Evolutionary conservation across 2,113 vertebrate genomes (phyloP), one percentile per base, ranked within the genome.

Genomic region (Paratilapia polleni): DNA sequence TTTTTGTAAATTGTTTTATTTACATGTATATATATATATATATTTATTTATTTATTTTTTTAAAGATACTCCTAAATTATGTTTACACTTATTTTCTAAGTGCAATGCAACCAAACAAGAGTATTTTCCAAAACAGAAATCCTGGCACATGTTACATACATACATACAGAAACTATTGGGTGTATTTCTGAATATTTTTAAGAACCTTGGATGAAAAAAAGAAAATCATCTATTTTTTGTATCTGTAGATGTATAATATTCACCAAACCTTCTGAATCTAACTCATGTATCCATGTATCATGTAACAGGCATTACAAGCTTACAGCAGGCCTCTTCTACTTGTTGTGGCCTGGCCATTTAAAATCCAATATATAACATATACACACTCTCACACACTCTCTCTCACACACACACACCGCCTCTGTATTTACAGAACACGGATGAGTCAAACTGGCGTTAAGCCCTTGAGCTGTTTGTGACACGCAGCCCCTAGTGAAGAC

Each of bases 361-460:
- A 84, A 88, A 81, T 82, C 19, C 54, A 64, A 49, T 64, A 84
- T 80, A 61, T 59, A 85, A 64, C 61, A 81, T 19, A 73, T 10
- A 31, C 43, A 73, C 15, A 60, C 11, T 1, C 58, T 75, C 77
- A 43, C 57, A 66, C 80, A 77, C 59, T 73, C 52, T 41, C 63
- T 22, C 63, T 24, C 60, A 79, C 52, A 77, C 68, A 31, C 54
- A 68, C 80, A 70, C 79, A 17, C 26, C 11, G 58, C 66, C 77
- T 82, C 87, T 89, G 81, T 94, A 92, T 96, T 95, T 95, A 94
- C 91, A 92, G 93, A 94, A 91, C 88, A 93, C 43, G 77, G 86
- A 86, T 52, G 87, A 88, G 84, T 93, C 90, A 89, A 92, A 83
- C 83, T 87, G 81, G 79, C 78, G 20, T 74, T 83, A 77, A 90